Evolutionary conservation across 1,140 invertebrate genomes (phyloP).

Genomic region (Leptinotarsa texana): DNA sequence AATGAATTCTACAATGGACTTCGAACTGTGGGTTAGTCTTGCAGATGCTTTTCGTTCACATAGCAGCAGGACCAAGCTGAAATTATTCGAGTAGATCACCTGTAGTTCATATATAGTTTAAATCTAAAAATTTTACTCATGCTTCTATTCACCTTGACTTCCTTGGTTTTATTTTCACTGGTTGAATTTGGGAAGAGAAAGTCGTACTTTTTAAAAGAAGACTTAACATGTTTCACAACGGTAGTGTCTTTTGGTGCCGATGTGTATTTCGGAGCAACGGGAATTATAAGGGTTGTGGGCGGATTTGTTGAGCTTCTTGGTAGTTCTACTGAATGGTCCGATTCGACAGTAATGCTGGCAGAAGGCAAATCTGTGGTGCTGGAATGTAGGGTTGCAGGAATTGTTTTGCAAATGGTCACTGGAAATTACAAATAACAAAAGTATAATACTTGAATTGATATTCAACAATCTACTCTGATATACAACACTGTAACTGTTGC

Average conservation of each 20-base stretch:
- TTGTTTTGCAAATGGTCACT: conserved; percentile 43
- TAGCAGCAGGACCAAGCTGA: too few species aligned
- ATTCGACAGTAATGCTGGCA: conserved; percentile 20
- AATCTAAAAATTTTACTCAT: too few species aligned
- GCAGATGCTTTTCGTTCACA: too few species aligned
- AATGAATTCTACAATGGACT: too few species aligned
- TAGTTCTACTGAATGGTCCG: conserved; percentile 19
- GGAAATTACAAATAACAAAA: conserved; percentile 25
- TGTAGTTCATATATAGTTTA: too few species aligned
- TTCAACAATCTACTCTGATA: background rate
- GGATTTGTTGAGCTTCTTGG: conserved; percentile 28
- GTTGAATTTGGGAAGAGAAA: conserved; percentile 26
- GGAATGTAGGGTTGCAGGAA: conserved; percentile 38
- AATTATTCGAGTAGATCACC: too few species aligned
- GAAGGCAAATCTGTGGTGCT: conserved; percentile 26
- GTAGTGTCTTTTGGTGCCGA: too few species aligned
- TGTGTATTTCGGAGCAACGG: too few species aligned
- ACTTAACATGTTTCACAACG: too few species aligned
- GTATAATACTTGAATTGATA: background rate
- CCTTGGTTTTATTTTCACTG: conserved; percentile 27
- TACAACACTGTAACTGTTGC: too few species aligned
- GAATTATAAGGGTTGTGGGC: conserved; percentile 25
- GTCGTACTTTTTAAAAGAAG: conserved; percentile 28
- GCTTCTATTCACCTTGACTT: conserved; percentile 19
- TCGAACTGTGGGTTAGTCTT: too few species aligned